Base-by-base conservation (phyloP, 2,888 invertebrate genomes). In the Morpho achilles region DNA sequence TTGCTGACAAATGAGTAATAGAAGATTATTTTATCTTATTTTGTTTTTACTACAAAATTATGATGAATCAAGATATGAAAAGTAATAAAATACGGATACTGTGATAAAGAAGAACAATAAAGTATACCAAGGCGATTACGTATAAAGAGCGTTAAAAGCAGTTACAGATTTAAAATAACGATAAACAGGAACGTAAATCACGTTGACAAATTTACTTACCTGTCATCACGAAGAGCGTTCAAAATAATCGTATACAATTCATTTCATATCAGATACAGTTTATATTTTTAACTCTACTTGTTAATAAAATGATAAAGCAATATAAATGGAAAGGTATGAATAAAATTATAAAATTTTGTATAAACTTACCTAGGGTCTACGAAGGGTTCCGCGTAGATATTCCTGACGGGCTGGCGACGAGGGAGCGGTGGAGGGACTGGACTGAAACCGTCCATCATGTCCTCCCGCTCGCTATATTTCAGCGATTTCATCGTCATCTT, bases 331-430 rank as follows among this genome's bases (percentile, higher is more conserved):
- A 32, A 32, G 5, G 8, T 45, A 22, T 8, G 16, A 9, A 22
- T 42, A 10, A 10, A 42, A 41, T 39, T 22, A 8, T 32, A 10
- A 22, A 7, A 48, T 45, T 56, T 10, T 16, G 48, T 52, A 46
- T 40, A 22, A 54, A 83, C 90, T 89, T 82, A 91, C 91, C 91
- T 90, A 77, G 89, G 91, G 75, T 93, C 93, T 68, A 92, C 91
- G 84, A 93, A 93, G 71, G 93, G 93, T 75, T 93, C 93, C 46
- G 93, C 93, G 73, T 93, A 93, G 81, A 93, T 93, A 80, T 93
- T 93, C 76, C 93, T 84, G 72, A 93, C 92, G 52, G 91, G 91
- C 77, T 93, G 92, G 65, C 93, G 87, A 62, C 93, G 92, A 65
- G 93, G 90, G 68, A 93, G 91, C 64, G 93, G 93, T 67, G 93